Evolutionary conservation across 1,140 invertebrate genomes (phyloP).

Genomic region (Caerostris darwini): DNA sequence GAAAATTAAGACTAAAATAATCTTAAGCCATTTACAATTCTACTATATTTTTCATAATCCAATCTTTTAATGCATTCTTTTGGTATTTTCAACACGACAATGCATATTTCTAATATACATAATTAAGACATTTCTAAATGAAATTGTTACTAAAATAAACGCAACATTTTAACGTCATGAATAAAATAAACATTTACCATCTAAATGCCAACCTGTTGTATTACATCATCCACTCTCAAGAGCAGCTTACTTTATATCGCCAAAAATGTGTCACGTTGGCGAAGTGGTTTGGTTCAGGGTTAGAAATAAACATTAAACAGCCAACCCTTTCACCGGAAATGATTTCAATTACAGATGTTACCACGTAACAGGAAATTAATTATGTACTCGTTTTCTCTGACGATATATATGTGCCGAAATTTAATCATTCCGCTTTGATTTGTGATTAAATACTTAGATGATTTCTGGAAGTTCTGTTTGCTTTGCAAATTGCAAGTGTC

Average conservation of each 20-base stretch:
- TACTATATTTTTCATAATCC: no score
- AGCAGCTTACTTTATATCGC: not conserved
- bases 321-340: slow-evolving; percentile 2
- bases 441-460: slow-evolving; percentile 36
- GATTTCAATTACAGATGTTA: slow-evolving; percentile 46
- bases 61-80: no score
- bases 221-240: not conserved
- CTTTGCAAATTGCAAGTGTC: not conserved
- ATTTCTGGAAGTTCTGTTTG: not conserved
- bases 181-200: not conserved
- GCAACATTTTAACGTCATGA: not conserved
- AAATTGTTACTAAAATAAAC: not conserved
- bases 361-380: slow-evolving; percentile 26
- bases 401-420: slow-evolving; percentile 30
- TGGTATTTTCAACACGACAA: not conserved
- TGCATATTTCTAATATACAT: not conserved
- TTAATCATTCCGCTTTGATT: slow-evolving; percentile 45
- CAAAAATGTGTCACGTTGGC: not conserved
- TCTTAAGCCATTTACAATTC: no score
- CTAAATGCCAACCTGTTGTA: not conserved
- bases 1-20: no score
- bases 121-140: not conserved
- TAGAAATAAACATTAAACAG: not conserved
- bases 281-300: not conserved
- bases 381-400: slow-evolving; percentile 14